Percentiles rank a stretch among this genome's conserved stretches.
phyloP scores from a whole-genome alignment of 2,113 vertebrate genomes.

The Pyrgilauda ruficollis region DNA sequence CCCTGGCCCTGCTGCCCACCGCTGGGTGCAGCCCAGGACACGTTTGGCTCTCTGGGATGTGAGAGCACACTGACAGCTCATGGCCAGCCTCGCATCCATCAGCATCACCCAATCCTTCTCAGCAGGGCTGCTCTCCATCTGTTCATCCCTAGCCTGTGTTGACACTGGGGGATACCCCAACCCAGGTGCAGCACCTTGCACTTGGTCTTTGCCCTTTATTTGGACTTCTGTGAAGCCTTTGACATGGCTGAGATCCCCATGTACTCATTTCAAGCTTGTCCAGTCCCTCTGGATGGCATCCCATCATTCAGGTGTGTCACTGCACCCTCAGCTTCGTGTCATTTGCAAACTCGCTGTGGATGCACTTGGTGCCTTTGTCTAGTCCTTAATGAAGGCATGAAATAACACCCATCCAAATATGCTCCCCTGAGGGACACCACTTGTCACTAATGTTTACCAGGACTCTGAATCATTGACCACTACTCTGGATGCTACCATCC shows the following conservation, averaged over 20 bases:
- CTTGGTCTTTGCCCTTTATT: not conserved
- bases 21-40: not conserved
- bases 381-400: not conserved
- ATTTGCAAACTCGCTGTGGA: not conserved
- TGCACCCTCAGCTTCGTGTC: not conserved
- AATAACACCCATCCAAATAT: not conserved
- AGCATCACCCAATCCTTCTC: not conserved
- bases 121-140: not conserved
- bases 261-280: not conserved
- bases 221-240: not conserved
- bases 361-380: not conserved
- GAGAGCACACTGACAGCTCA: not conserved
- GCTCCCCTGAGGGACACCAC: not conserved
- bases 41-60: fast-evolving
- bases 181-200: too few relatives aligned
- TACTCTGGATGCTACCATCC: not conserved
- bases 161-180: too few relatives aligned
- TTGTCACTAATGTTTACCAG: not conserved
- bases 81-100: not conserved
- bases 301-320: fast-evolving
- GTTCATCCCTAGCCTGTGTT: not conserved
- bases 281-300: not conserved
- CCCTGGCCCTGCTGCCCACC: not conserved
- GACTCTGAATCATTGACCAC: not conserved
- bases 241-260: not conserved